Evolutionary conservation across 2,113 vertebrate species (phyloP).

Genomic region (Mormyrus lacerda): DNA sequence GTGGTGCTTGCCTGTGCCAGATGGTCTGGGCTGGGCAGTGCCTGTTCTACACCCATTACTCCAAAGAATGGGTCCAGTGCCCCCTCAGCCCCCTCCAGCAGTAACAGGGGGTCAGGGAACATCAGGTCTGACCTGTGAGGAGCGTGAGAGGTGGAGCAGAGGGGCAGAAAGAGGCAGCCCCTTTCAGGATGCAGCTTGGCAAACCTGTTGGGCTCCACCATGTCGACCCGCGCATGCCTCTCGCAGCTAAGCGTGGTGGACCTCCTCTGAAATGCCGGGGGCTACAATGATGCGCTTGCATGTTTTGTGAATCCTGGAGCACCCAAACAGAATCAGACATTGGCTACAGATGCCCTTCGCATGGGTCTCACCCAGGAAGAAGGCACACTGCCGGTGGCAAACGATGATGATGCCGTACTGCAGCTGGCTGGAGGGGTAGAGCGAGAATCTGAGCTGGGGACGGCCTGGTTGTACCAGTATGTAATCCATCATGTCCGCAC

Average conservation of each 20-base stretch:
- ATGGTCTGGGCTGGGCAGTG: conserved; percentile 55
- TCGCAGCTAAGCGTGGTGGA: conserved; percentile 60
- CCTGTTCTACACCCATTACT: conserved; percentile 52
- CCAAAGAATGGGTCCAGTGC: conserved; percentile 75
- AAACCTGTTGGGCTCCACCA: conserved; percentile 62
- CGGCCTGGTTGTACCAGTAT: conserved; percentile 56
- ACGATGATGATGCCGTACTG: conserved; percentile 71
- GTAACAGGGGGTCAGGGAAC: conserved; percentile 52
- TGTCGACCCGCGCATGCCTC: conserved; percentile 53
- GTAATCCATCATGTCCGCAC: conserved; percentile 65
- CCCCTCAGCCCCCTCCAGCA: conserved; percentile 60
- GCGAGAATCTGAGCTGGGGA: conserved; percentile 67
- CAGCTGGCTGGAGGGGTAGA: conserved; percentile 75
- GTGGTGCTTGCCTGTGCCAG: not conserved
- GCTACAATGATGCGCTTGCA: not conserved
- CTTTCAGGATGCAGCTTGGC: not conserved
- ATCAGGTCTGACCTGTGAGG: conserved; percentile 48
- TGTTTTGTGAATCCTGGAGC: not conserved
- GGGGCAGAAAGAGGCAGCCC: not conserved
- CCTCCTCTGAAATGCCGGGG: conserved; percentile 54
- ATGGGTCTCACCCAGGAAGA: conserved; percentile 62
- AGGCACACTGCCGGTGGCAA: conserved; percentile 67
- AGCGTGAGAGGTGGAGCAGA: not conserved
- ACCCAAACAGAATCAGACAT: not conserved
- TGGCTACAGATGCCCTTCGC: not conserved